Conservation (phyloP, 2,113 vertebrate genomes). For the crab-eating macaque (Macaca fascicularis) region T2T-MFA8v1.1 NC_088385.1:60692001-60692500, state of each 20-base stretch:
- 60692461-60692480: constrained; percentile 20
- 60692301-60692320: not conserved
- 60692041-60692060: constrained; percentile 76
- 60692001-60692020: constrained; percentile 78
- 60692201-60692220: constrained; percentile 52
- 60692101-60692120: constrained; percentile 38
- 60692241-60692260: constrained; percentile 56
- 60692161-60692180: not conserved
- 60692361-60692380: not conserved
- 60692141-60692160: constrained; percentile 37
- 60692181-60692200: constrained; percentile 59
- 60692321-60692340: not conserved
- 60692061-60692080: constrained; percentile 73
- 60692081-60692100: constrained; percentile 66
- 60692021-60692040: constrained; percentile 82
- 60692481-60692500: not conserved
- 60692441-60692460: not conserved
- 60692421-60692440: not conserved
- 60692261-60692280: constrained; percentile 17
- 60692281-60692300: not conserved
- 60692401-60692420: not conserved
- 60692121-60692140: constrained; percentile 20
- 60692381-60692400: not conserved
- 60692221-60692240: constrained; percentile 15
- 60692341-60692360: constrained; percentile 27